Percentiles rank a stretch among this genome's conserved stretches.
Evolutionary conservation across 1,140 invertebrate genomes (phyloP).

Genomic region (Drosophila kohkoa): DNA sequence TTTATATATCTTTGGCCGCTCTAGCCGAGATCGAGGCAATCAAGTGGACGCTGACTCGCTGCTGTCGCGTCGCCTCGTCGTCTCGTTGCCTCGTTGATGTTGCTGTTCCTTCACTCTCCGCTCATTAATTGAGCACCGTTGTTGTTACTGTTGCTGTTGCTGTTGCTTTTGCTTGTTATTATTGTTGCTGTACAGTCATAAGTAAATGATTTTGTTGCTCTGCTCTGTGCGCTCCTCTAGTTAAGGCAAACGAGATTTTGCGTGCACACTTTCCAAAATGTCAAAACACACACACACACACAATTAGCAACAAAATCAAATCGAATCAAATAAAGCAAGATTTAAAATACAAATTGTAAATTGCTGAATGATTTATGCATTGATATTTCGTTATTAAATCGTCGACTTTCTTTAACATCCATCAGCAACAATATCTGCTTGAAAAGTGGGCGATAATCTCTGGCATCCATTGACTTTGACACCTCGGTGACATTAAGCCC

Average conservation of each 20-base stretch:
- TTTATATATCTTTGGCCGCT: conserved; percentile 74
- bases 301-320: conserved; percentile 38
- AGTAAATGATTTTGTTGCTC: conserved; percentile 41
- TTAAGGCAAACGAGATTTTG: conserved; percentile 77
- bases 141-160: conserved; percentile 35
- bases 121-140: conserved; percentile 55
- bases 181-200: conserved; percentile 40
- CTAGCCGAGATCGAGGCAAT: conserved; percentile 78
- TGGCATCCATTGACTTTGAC: conserved; percentile 1
- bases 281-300: conserved; percentile 48
- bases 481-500: conserved; percentile 9
- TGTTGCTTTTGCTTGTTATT: conserved; percentile 11
- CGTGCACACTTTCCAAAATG: conserved; percentile 74
- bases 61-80: conserved; percentile 23
- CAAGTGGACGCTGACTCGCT: conserved; percentile 66
- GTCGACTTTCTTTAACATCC: conserved; percentile 8
- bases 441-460: conserved; percentile 4
- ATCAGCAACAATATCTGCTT: neutral
- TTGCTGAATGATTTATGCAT: conserved; percentile 6
- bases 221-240: conserved; percentile 43
- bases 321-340: conserved; percentile 23
- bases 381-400: conserved; percentile 11
- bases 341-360: conserved; percentile 23
- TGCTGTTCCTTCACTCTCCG: conserved; percentile 12
- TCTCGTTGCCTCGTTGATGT: neutral